Percentiles rank a stretch among this genome's conserved stretches.
phyloP scores from a whole-genome alignment of 2,888 invertebrate genomes.

The Polietes domitor region DNA sequence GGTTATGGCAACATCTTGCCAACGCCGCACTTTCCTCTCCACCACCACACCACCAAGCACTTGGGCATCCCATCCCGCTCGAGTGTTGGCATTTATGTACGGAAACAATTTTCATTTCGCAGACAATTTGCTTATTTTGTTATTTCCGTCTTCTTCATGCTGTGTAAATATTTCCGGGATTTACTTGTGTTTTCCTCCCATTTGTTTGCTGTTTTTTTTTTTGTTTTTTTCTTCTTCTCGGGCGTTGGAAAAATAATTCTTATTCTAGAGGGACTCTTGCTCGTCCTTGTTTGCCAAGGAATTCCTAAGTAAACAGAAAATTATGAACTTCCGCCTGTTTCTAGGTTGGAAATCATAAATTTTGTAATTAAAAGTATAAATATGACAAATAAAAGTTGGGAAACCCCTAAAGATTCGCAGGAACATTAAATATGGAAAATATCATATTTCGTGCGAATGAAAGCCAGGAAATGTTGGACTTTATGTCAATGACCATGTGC shows the following conservation, averaged over 20 bases:
- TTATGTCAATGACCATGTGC: neutral
- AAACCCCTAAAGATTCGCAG: constrained; percentile 35
- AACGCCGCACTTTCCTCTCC: neutral
- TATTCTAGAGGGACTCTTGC: constrained; percentile 10
- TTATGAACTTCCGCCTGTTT: constrained; percentile 48
- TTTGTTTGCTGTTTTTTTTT: constrained; percentile 37
- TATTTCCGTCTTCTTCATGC: constrained; percentile 78
- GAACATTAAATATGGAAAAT: constrained; percentile 13
- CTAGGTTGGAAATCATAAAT: constrained; percentile 43
- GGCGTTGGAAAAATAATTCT: neutral
- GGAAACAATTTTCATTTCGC: constrained; percentile 81
- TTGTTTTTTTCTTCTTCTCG: constrained; percentile 10
- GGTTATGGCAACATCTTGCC: constrained; percentile 58
- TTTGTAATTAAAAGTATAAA: constrained; percentile 61
- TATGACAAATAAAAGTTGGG: constrained; percentile 54
- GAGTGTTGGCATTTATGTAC: constrained; percentile 65
- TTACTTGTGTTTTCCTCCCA: constrained; percentile 62
- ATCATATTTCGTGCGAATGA: constrained; percentile 43
- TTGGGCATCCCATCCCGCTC: constrained; percentile 33
- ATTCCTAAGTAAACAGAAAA: constrained; percentile 58
- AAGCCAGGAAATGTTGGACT: neutral
- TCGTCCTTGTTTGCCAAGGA: constrained; percentile 45
- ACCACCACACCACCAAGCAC: constrained; percentile 35
- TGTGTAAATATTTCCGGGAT: constrained; percentile 76
- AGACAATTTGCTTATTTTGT: constrained; percentile 81